A percentile compares a stretch with the other conserved stretches of the same genome.
Conservation (phyloP, 2,797 vertebrate species). For the Kryptopterus vitreolus region DNA sequence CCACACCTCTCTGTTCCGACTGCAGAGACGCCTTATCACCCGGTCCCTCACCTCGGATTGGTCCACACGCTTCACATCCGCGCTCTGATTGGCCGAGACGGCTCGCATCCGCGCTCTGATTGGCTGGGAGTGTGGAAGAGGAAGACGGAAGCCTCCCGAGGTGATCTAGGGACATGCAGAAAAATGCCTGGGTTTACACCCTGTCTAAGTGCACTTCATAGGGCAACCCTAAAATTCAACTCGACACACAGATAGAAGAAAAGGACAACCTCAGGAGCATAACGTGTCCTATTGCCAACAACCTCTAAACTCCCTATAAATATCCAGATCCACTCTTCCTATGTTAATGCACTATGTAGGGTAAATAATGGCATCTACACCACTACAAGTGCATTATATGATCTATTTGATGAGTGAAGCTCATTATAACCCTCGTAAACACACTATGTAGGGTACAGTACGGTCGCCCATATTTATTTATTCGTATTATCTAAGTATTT, state of each 20-base stretch:
- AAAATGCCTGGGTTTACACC: not conserved
- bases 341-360: not conserved
- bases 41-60: not conserved
- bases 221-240: no score
- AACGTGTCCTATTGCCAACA: no score
- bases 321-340: not conserved
- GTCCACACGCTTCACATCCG: not conserved
- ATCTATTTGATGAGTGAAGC: no score
- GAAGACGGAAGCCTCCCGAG: constrained; percentile 25
- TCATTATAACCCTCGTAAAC: no score
- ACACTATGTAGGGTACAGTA: no score
- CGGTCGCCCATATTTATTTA: no score
- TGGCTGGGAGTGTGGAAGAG: not conserved
- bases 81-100: not conserved
- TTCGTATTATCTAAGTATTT: no score
- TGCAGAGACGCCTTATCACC: not conserved
- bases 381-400: no score
- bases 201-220: not conserved
- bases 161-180: not conserved
- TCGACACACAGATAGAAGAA: no score
- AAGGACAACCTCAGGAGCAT: no score
- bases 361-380: not conserved
- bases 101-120: not conserved
- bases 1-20: constrained; percentile 11
- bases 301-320: no score